phyloP scores from a whole-genome alignment of 2,113 vertebrate species.

The Eupsittula cactorum region DNA sequence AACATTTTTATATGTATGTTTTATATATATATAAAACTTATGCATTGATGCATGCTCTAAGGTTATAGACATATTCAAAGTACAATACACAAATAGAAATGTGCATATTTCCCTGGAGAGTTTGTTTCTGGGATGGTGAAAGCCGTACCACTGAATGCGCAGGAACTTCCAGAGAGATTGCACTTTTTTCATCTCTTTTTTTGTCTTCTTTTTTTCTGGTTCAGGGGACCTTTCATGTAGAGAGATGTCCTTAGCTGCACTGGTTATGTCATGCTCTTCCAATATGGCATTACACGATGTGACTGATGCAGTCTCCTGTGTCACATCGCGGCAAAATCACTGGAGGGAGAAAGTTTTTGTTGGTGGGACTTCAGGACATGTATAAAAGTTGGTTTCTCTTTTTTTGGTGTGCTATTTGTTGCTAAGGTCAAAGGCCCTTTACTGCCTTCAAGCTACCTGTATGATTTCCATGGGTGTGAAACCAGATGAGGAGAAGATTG shows the following conservation, averaged over 20 bases:
- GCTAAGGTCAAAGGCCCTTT: not conserved
- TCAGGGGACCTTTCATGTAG: not conserved
- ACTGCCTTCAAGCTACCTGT: not conserved
- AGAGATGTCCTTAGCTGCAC: constrained; percentile 61
- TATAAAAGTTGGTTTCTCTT: not conserved
- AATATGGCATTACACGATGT: constrained; percentile 61
- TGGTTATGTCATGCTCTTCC: constrained; percentile 63
- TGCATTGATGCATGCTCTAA: not conserved
- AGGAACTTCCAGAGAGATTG: constrained; percentile 1
- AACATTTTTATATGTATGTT: not conserved
- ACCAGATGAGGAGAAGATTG: not conserved
- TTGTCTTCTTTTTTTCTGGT: not conserved
- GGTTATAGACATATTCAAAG: not conserved
- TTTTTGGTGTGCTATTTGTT: not conserved
- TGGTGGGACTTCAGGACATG: not conserved
- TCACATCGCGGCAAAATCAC: constrained; percentile 56
- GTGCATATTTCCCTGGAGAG: not conserved
- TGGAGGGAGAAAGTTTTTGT: constrained; percentile 25
- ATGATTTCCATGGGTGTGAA: not conserved
- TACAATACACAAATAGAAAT: not conserved
- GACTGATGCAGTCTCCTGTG: constrained; percentile 69
- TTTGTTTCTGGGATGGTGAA: not conserved
- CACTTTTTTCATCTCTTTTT: not conserved
- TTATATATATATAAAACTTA: not conserved
- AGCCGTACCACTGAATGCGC: not conserved